Conservation (phyloP, 2,888 invertebrate genomes). For the Hyppa rectilinea region DNA sequence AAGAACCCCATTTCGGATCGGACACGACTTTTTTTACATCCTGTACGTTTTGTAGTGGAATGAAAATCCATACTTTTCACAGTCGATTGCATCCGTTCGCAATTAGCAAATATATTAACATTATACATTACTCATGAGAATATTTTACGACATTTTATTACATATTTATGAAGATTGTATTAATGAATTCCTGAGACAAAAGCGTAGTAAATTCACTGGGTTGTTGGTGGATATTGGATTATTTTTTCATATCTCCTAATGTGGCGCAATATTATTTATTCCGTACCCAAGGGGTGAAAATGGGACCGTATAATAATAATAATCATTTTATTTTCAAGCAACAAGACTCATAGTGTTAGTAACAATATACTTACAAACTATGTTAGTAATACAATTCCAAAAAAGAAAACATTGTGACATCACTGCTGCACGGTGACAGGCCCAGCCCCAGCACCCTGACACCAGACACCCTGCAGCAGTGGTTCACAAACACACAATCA, state of each 20-base stretch:
- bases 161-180: conserved; percentile 70
- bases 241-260: conserved; percentile 53
- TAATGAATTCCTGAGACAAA: conserved; percentile 68
- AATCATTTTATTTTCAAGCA: no score
- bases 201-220: conserved; percentile 59
- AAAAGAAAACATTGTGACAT: no score
- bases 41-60: conserved; percentile 13
- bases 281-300: background rate
- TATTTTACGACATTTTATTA: conserved; percentile 57
- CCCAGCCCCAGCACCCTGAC: no score
- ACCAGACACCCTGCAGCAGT: no score
- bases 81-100: conserved; percentile 14
- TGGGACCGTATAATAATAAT: no score
- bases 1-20: no score
- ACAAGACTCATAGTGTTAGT: no score
- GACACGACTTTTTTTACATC: no score
- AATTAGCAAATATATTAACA: conserved; percentile 44
- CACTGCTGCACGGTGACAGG: no score
- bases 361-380: no score
- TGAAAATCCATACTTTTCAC: conserved; percentile 22
- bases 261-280: conserved; percentile 20
- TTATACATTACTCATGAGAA: conserved; percentile 40
- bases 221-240: conserved; percentile 60
- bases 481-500: no score
- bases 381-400: no score